A percentile compares a stretch with the other conserved stretches of the same genome.
phyloP scores from a whole-genome alignment of 2,797 vertebrate species.

The Lagorchestes hirsutus region DNA sequence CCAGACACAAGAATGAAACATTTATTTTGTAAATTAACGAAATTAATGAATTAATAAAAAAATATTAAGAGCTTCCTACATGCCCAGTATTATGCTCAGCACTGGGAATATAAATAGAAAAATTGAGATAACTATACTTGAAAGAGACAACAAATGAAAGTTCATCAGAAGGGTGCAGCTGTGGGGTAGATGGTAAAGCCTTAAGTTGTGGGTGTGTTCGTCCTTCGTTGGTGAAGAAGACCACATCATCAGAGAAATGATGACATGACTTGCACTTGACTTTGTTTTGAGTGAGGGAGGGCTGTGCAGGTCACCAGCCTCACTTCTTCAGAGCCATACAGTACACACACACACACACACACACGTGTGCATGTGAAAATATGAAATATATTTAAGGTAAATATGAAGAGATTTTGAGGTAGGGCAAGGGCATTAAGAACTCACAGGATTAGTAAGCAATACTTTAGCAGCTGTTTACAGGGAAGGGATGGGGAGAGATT shows the following conservation, averaged over 20 bases:
- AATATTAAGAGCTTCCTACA: too few species aligned
- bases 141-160: background rate
- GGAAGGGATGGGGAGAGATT: background rate
- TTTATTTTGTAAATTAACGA: background rate
- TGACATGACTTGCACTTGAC: too few species aligned
- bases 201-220: background rate
- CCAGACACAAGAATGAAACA: background rate
- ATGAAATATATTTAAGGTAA: background rate
- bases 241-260: too few species aligned
- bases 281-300: too few species aligned
- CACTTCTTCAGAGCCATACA: too few species aligned
- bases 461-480: background rate
- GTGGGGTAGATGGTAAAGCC: background rate
- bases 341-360: background rate
- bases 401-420: background rate
- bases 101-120: background rate
- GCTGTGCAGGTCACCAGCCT: too few species aligned
- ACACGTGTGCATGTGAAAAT: background rate
- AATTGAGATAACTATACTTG: background rate
- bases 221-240: too few species aligned
- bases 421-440: background rate
- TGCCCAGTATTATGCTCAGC: too few species aligned
- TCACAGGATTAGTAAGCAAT: background rate
- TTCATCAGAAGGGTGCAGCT: background rate
- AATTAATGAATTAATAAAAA: background rate